Percentiles rank a stretch among this genome's conserved stretches.
phyloP scores from a whole-genome alignment of 2,113 vertebrate genomes.

The Proterorhinus semilunaris region DNA sequence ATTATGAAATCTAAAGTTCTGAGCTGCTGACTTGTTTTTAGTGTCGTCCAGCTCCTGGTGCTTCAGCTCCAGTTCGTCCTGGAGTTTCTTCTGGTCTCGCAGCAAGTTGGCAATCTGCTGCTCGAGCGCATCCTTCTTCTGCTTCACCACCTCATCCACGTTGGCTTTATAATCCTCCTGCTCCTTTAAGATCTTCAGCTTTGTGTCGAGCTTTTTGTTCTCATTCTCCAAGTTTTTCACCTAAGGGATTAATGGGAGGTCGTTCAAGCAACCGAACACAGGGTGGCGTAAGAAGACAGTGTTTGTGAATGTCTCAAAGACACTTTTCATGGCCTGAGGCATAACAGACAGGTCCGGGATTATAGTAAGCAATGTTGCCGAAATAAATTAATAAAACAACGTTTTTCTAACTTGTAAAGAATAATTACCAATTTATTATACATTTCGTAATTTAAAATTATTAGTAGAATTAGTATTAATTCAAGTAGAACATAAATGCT shows the following conservation, averaged over 20 bases:
- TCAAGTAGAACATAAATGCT: no score
- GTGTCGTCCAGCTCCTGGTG: conserved; percentile 62
- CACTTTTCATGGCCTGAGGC: conserved; percentile 27
- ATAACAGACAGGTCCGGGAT: background rate
- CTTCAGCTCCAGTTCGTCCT: conserved; percentile 52
- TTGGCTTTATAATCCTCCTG: conserved; percentile 71
- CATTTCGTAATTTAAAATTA: no score
- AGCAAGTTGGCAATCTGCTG: conserved; percentile 62
- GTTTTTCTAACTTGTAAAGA: background rate
- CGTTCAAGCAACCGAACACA: conserved; percentile 12
- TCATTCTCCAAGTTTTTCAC: conserved; percentile 74
- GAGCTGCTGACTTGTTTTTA: conserved; percentile 60
- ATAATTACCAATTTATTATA: no score
- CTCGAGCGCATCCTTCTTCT: conserved; percentile 61
- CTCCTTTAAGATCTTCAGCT: conserved; percentile 71
- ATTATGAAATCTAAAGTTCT: background rate
- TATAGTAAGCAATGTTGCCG: background rate
- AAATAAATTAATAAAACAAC: no score
- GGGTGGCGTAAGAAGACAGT: conserved; percentile 15
- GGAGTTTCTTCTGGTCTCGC: conserved; percentile 64
- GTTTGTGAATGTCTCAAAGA: background rate
- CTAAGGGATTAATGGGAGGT: conserved; percentile 42
- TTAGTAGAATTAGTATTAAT: no score
- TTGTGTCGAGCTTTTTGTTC: conserved; percentile 71
- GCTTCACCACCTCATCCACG: conserved; percentile 57